Base-by-base conservation (phyloP, 2,888 invertebrate genomes). In the Lobophora halterata region DNA sequence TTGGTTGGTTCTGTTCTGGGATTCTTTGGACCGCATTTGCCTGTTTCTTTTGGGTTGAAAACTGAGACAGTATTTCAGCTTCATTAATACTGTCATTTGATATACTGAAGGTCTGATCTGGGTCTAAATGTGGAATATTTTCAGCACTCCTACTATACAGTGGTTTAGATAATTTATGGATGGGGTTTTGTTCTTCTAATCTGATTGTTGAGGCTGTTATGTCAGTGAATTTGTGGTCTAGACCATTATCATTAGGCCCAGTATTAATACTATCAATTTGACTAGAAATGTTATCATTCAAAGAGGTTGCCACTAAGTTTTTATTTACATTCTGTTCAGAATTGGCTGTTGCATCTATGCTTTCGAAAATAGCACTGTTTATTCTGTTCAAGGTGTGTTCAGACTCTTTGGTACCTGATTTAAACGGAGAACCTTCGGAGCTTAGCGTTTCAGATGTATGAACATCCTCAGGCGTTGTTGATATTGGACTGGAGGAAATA, bases 131-230 rank as follows among this genome's bases (percentile, higher is more conserved):
- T 9, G 67, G 68, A 55, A 86, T 70, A 49, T 85, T 79, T 52
- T 86, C 86, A 28, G 73, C 82, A 39, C 85, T 86, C 21, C 58
- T 68, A 29, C 85, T 86, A 21, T 67, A 65, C 0, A 63, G 49
- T 0, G 70, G 65, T 39, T 73, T 71, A 26, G 55, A 54, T 5
- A 68, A 53, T 33, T 51, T 66, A 6, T 60, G 55, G 12, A 46
- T 44, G 17, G 48, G 30, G 5, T 47, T 58, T 9, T 58, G 52
- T 8, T 79, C 79, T 40, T 79, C 58, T 34, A 87, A 60, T 44
- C 83, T 85, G 6, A 66, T 49, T 0, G 77, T 73, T 1, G 86
- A 85, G 5, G 63, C 61, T n/a, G 75, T n/a, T n/a, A n/a, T n/a
- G n/a, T n/a, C n/a, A n/a, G n/a, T n/a, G n/a, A n/a, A n/a, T n/a